A percentile compares a stretch with the other conserved stretches of the same genome.
Evolutionary conservation across 2,797 vertebrate species (phyloP).

Genomic region (Vireo griseus): DNA sequence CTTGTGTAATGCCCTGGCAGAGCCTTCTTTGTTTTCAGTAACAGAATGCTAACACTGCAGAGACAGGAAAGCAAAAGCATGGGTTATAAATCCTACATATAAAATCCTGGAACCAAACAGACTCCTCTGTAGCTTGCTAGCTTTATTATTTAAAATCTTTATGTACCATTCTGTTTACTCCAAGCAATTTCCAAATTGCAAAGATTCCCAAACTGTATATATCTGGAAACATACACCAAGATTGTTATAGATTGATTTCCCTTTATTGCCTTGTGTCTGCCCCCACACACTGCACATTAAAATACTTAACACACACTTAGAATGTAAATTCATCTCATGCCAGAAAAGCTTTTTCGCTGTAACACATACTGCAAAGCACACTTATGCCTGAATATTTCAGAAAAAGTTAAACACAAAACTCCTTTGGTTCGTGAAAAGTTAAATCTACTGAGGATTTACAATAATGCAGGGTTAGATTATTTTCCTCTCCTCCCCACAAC

Average conservation of each 20-base stretch:
- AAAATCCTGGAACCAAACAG: constrained; percentile 51
- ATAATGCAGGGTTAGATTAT: constrained; percentile 58
- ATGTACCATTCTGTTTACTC: constrained; percentile 39
- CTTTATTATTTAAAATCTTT: constrained; percentile 61
- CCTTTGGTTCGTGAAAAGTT: constrained; percentile 70
- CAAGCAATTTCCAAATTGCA: constrained; percentile 51
- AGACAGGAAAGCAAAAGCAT: constrained; percentile 59
- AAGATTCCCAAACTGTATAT: constrained; percentile 55
- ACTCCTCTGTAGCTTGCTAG: constrained; percentile 42
- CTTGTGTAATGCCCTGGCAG: constrained; percentile 65
- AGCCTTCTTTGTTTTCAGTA: constrained; percentile 66
- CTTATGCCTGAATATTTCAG: constrained; percentile 32
- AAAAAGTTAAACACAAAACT: constrained; percentile 61
- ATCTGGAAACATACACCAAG: constrained; percentile 24
- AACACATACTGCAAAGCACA: background rate
- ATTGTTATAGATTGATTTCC: constrained; percentile 39
- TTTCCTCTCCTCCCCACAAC: constrained; percentile 56
- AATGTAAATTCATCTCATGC: constrained; percentile 48
- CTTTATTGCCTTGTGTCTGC: constrained; percentile 56
- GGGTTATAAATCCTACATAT: constrained; percentile 65
- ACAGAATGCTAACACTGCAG: constrained; percentile 67
- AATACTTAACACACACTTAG: constrained; percentile 58
- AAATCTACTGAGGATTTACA: constrained; percentile 70
- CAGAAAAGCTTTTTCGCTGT: constrained; percentile 19
- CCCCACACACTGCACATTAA: constrained; percentile 54